Conservation (phyloP, 2,888 invertebrate genomes). For the Aporophyla lueneburgensis region DNA sequence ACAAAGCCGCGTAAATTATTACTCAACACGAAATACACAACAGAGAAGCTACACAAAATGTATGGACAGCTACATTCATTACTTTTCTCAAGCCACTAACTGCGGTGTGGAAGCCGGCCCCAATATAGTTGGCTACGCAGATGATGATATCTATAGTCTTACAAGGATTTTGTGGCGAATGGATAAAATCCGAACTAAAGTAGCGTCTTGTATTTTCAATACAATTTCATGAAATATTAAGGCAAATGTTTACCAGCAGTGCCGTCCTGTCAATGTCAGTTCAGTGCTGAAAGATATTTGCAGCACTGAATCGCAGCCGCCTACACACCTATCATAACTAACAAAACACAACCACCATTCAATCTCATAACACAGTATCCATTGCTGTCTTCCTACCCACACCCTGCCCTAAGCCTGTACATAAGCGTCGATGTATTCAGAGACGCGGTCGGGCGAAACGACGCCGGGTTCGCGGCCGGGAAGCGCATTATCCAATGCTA, state of each 20-base stretch:
- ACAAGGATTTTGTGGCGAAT: background rate
- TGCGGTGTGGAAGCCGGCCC: too few species aligned
- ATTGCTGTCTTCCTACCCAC: conserved; percentile 39
- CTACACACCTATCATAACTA: conserved; percentile 13
- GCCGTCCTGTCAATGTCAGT: background rate
- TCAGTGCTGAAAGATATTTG: background rate
- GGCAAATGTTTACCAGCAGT: background rate
- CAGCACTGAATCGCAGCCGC: background rate
- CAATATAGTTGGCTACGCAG: too few species aligned
- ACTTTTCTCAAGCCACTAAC: too few species aligned
- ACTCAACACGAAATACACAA: background rate
- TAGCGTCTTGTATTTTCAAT: background rate
- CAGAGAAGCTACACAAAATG: background rate
- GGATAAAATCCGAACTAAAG: background rate
- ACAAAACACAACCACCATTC: conserved; percentile 18
- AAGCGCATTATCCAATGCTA: conserved; percentile 94
- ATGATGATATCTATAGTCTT: background rate
- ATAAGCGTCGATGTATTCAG: conserved; percentile 85
- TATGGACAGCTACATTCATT: background rate
- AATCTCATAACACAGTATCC: conserved; percentile 43
- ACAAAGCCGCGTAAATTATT: too few species aligned
- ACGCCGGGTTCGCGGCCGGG: conserved; percentile 96
- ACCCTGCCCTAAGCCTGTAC: conserved; percentile 60
- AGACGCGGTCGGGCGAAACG: conserved; percentile 94
- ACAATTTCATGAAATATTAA: background rate